Evolutionary conservation across 2,113 vertebrate species (phyloP).

Genomic region (Pollachius pollachius): DNA sequence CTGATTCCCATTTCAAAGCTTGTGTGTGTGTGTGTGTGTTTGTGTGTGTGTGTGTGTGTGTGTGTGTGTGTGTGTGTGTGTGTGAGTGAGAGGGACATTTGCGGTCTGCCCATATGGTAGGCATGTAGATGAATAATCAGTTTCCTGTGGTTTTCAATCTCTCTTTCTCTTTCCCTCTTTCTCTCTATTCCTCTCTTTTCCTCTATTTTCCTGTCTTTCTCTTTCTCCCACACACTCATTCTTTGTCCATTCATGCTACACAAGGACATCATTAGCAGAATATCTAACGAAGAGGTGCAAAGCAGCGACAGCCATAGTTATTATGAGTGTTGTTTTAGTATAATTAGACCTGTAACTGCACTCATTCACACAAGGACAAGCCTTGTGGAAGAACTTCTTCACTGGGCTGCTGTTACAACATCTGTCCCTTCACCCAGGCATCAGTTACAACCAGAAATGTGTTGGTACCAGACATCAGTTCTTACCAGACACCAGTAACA

Average conservation of each 20-base stretch:
- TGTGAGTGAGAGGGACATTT: neutral
- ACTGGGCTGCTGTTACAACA: too few relatives aligned
- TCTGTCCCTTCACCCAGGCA: too few relatives aligned
- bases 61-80: neutral
- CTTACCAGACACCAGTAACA: too few relatives aligned
- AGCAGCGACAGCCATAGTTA: slow-evolving; percentile 5
- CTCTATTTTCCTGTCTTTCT: slow-evolving; percentile 3
- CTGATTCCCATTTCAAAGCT: neutral
- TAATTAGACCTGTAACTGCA: slow-evolving; percentile 28
- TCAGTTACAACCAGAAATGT: too few relatives aligned
- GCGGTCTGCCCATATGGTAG: slow-evolving; percentile 5
- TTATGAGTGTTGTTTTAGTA: slow-evolving; percentile 41
- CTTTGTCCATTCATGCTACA: slow-evolving; percentile 25
- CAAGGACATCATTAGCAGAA: slow-evolving; percentile 34
- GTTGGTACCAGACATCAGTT: too few relatives aligned
- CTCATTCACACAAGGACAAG: slow-evolving; percentile 18
- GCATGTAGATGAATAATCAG: slow-evolving; percentile 42
- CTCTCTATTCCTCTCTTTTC: slow-evolving; percentile 3
- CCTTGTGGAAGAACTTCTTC: too few relatives aligned
- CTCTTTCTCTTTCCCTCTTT: slow-evolving; percentile 3
- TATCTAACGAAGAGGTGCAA: slow-evolving; percentile 17
- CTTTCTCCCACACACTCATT: slow-evolving; percentile 1
- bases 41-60: neutral
- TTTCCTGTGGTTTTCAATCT: slow-evolving; percentile 21
- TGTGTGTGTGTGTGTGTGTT: neutral